Percentiles rank a stretch among this genome's conserved stretches.
phyloP scores from a whole-genome alignment of 1,140 invertebrate genomes.

The Bombus balteatus region DNA sequence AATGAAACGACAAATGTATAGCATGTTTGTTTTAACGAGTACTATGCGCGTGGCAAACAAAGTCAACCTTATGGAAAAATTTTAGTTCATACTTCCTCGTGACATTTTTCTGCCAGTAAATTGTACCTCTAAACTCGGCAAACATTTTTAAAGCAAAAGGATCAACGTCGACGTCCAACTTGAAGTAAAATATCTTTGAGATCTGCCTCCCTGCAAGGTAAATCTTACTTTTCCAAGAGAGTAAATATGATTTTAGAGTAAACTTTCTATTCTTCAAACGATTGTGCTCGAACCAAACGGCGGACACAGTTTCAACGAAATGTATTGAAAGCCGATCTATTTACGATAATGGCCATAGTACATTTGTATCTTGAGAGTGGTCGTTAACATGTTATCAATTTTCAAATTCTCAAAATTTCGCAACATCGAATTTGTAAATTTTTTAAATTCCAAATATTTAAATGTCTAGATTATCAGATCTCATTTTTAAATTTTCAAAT shows the following conservation, averaged over 20 bases:
- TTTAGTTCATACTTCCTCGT: no score
- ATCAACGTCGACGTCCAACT: neutral
- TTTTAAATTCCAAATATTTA: neutral
- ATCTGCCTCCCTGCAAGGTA: neutral
- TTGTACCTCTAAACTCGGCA: neutral
- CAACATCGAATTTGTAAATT: neutral
- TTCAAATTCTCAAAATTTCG: neutral
- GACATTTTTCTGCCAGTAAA: neutral
- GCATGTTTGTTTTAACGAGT: no score
- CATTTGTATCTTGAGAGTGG: neutral
- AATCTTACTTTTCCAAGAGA: neutral
- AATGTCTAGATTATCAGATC: neutral
- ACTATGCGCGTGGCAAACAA: no score
- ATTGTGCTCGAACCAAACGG: neutral
- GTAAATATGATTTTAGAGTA: conserved; percentile 2
- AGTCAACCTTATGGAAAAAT: no score
- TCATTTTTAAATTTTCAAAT: neutral
- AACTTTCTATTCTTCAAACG: neutral
- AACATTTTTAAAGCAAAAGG: neutral
- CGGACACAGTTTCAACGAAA: neutral
- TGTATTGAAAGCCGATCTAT: neutral
- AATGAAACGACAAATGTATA: no score
- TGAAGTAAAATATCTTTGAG: neutral
- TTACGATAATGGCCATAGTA: neutral
- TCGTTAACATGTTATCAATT: neutral